Evolutionary conservation across 2,113 vertebrate species (phyloP).

Genomic region (Puntigrus tetrazona): DNA sequence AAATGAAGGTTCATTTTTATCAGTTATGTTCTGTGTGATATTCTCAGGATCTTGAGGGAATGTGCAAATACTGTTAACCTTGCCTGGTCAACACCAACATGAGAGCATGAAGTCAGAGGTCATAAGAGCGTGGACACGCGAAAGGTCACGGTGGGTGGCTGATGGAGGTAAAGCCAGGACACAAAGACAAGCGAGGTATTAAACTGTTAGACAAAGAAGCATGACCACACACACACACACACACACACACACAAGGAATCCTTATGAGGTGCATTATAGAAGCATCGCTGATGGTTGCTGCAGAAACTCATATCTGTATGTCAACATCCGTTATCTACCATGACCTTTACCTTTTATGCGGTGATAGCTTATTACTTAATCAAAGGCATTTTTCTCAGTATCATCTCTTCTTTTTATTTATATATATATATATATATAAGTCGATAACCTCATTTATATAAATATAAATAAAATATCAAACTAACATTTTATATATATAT

Average conservation of each 20-base stretch:
- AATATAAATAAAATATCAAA: too few relatives aligned
- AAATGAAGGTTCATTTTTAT: background rate
- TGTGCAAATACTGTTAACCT: slow-evolving; percentile 7
- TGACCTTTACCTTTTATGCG: background rate
- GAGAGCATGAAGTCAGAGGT: slow-evolving; percentile 16
- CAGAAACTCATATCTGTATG: background rate
- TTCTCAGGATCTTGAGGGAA: background rate
- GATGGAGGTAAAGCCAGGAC: background rate
- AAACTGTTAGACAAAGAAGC: background rate
- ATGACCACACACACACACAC: slow-evolving; percentile 18
- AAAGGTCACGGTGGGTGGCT: slow-evolving; percentile 10
- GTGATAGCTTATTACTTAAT: background rate
- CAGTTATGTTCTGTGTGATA: background rate
- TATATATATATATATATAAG: too few relatives aligned
- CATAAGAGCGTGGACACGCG: background rate
- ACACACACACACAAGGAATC: background rate
- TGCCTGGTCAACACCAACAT: slow-evolving; percentile 24
- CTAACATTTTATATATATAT: too few relatives aligned
- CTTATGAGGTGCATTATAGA: background rate
- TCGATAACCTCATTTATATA: too few relatives aligned
- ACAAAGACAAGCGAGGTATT: slow-evolving; percentile 1
- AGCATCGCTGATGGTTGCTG: background rate
- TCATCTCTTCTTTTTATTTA: background rate
- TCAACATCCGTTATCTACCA: background rate
- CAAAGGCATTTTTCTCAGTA: background rate